These are phyloP conservation scores for Calephelis nemesis DNA, from an alignment of 1,140 invertebrate genomes.

Conservation along the genomic window DNA sequence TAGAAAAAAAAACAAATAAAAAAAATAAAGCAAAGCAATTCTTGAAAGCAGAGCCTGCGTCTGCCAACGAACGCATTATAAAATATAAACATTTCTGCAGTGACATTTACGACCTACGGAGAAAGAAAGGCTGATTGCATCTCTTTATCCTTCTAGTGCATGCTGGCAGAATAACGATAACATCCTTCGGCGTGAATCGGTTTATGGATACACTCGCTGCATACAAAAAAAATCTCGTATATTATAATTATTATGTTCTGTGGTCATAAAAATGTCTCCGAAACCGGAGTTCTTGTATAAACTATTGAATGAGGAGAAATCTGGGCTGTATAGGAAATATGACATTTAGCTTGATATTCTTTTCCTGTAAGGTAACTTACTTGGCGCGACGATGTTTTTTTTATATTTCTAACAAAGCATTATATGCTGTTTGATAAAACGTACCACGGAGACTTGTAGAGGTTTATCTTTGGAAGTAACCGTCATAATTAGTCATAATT, in stretches of 20 bases:
- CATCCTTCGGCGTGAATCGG: background rate
- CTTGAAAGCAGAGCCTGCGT: background rate
- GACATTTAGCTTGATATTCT: too few species aligned
- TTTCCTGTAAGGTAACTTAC: too few species aligned
- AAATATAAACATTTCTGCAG: slow-evolving; percentile 16
- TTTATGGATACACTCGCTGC: slow-evolving; percentile 3
- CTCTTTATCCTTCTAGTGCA: slow-evolving; percentile 6
- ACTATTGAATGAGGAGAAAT: background rate
- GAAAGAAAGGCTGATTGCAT: slow-evolving; percentile 16
- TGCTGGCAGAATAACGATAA: background rate
- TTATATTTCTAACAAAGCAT: too few species aligned
- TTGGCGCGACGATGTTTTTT: too few species aligned
- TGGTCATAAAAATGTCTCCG: background rate
- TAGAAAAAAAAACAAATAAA: background rate
- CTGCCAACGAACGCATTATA: background rate
- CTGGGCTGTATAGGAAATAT: too few species aligned
- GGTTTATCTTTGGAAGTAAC: too few species aligned
- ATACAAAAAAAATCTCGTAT: background rate
- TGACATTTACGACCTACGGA: slow-evolving; percentile 21
- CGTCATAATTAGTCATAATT: too few species aligned
- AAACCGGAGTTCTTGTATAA: background rate
- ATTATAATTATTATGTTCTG: background rate
- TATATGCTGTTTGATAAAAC: too few species aligned
- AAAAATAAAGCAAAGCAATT: background rate
- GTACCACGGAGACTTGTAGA: too few species aligned